These are phyloP conservation scores for Ancistrus triradiatus DNA, from an alignment of 2,113 vertebrate genomes.

Conservation along the genomic window DNA sequence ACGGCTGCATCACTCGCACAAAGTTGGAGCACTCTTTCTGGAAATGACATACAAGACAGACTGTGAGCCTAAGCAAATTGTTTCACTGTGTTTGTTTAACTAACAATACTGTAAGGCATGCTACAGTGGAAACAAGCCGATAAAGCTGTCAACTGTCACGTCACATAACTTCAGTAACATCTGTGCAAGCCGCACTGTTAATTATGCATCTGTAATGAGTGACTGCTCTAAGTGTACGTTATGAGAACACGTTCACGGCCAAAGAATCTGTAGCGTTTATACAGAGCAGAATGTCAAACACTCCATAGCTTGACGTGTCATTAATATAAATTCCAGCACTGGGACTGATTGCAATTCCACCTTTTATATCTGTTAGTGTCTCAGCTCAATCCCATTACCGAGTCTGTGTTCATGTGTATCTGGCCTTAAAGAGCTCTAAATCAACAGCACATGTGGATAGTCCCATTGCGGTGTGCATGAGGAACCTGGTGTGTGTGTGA, in stretches of 20 bases:
- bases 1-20: conserved; percentile 89
- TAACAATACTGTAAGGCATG: no score
- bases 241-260: background rate
- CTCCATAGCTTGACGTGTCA: conserved; percentile 4
- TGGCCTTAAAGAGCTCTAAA: conserved; percentile 52
- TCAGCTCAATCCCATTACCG: conserved; percentile 33
- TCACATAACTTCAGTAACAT: no score
- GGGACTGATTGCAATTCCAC: conserved; percentile 28
- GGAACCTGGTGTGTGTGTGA: conserved; percentile 61
- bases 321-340: conserved; percentile 29
- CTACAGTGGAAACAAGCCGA: no score
- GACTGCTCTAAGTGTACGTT: no score
- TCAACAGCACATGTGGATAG: conserved; percentile 48
- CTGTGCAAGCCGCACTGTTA: no score
- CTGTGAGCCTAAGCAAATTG: background rate
- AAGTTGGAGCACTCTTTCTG: conserved; percentile 98
- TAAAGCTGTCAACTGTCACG: no score
- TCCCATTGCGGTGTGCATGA: conserved; percentile 53
- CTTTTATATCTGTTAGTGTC: conserved; percentile 28
- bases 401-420: conserved; percentile 18
- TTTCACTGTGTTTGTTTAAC: no score
- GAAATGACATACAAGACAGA: conserved; percentile 43
- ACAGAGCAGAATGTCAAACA: background rate
- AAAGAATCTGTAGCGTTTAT: background rate
- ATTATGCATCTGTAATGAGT: background rate